Evolutionary conservation across 2,797 vertebrate genomes (phyloP).

Genomic region (Premnoplex brunnescens): DNA sequence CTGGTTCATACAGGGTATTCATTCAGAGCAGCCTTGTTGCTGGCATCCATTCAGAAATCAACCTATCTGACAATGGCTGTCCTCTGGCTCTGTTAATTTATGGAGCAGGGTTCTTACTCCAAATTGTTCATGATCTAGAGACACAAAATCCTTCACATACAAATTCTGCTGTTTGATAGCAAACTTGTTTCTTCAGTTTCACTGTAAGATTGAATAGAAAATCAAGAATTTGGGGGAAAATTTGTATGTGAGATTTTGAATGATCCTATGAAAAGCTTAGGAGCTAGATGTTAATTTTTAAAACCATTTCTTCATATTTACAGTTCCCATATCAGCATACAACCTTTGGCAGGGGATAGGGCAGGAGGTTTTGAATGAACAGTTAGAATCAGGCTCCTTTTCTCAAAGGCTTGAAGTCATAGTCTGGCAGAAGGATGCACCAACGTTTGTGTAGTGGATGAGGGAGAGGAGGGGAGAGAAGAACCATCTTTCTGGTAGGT

Average conservation of each 20-base stretch:
- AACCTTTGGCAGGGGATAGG: neutral
- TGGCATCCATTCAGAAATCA: neutral
- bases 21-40: neutral
- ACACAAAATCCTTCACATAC: neutral
- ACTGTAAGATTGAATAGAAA: neutral
- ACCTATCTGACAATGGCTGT: neutral
- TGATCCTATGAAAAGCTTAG: neutral
- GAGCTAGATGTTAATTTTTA: neutral
- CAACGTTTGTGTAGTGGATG: neutral
- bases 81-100: neutral
- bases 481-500: neutral
- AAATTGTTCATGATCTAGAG: neutral
- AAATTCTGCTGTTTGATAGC: neutral
- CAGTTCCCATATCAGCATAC: neutral
- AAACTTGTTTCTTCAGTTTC: neutral
- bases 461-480: neutral
- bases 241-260: neutral
- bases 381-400: neutral
- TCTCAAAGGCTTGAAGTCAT: neutral
- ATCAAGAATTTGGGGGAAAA: neutral
- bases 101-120: neutral
- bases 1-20: neutral
- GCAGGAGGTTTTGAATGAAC: neutral
- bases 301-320: neutral
- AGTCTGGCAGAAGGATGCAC: neutral